phyloP scores from a whole-genome alignment of 2,888 invertebrate genomes.

The Oscheius sp. region DNA sequence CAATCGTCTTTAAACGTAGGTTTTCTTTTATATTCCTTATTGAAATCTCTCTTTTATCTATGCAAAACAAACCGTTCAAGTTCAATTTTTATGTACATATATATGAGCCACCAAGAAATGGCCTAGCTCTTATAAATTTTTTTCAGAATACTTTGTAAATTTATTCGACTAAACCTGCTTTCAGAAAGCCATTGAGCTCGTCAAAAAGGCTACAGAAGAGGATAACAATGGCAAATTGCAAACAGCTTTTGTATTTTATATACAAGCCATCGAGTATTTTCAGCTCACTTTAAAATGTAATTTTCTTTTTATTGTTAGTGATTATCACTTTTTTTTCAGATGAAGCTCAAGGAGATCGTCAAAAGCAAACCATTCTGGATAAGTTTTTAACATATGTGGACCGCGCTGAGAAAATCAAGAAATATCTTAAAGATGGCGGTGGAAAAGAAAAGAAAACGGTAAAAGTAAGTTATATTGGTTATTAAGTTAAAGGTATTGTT shows the following conservation, averaged over 20 bases:
- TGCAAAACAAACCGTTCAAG: no score
- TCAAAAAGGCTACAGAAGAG: slow-evolving; percentile 97
- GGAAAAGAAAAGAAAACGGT: slow-evolving; percentile 78
- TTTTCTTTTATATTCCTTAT: not conserved
- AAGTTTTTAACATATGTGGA: slow-evolving; percentile 94
- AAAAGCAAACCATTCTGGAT: slow-evolving; percentile 92
- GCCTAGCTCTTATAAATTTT: no score
- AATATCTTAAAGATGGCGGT: slow-evolving; percentile 72
- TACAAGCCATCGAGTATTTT: slow-evolving; percentile 97
- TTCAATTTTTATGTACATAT: no score
- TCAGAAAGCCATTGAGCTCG: slow-evolving; percentile 97
- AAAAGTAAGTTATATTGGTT: slow-evolving; percentile 73
- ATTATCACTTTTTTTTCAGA: slow-evolving; percentile 72
- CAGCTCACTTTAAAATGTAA: slow-evolving; percentile 97
- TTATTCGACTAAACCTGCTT: no score
- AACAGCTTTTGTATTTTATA: slow-evolving; percentile 91
- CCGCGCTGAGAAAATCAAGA: slow-evolving; percentile 84
- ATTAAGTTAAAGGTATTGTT: no score
- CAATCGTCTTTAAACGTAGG: slow-evolving; percentile 5
- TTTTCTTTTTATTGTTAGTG: no score
- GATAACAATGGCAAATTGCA: slow-evolving; percentile 97
- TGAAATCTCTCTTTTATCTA: no score
- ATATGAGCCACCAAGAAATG: no score
- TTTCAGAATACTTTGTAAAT: not conserved
- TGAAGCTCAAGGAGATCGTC: slow-evolving; percentile 95